Evolutionary conservation across 2,113 vertebrate species (phyloP).

Genomic region (Bubo bubo): DNA sequence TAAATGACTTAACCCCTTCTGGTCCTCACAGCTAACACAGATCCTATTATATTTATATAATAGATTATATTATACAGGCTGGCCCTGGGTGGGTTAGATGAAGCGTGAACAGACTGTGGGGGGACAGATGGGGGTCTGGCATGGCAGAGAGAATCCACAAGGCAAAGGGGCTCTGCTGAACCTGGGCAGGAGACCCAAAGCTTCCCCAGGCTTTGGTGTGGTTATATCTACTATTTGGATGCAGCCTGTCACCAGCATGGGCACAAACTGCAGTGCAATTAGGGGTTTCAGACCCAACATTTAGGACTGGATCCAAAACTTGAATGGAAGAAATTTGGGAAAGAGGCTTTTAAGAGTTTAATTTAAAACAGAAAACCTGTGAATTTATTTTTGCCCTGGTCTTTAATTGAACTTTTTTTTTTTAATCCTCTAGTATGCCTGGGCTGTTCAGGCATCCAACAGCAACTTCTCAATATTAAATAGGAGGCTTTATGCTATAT

Average conservation of each 20-base stretch:
- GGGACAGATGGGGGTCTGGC: neutral
- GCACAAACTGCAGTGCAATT: neutral
- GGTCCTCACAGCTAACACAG: neutral
- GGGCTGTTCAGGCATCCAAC: neutral
- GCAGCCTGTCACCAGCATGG: neutral
- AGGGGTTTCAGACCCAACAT: neutral
- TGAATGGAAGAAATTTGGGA: conserved; percentile 2
- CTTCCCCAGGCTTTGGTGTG: neutral
- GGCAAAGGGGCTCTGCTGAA: neutral
- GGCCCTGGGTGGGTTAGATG: neutral
- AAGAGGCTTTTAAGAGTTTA: conserved; percentile 36
- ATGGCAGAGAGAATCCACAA: neutral
- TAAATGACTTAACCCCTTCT: neutral
- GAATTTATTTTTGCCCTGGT: conserved; percentile 23
- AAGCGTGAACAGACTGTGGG: neutral
- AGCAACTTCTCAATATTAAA: conserved; percentile 16
- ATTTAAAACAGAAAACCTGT: conserved; percentile 44
- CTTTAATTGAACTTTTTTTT: conserved; percentile 19
- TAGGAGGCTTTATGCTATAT: neutral
- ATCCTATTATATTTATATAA: neutral
- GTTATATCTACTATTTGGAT: neutral
- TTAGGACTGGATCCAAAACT: conserved; percentile 27
- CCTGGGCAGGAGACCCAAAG: neutral
- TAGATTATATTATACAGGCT: neutral
- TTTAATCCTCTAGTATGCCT: neutral